A percentile compares a stretch with the other conserved stretches of the same genome.
phyloP scores from a whole-genome alignment of 2,888 invertebrate genomes.

The Lordiphosa fenestrarum region DNA sequence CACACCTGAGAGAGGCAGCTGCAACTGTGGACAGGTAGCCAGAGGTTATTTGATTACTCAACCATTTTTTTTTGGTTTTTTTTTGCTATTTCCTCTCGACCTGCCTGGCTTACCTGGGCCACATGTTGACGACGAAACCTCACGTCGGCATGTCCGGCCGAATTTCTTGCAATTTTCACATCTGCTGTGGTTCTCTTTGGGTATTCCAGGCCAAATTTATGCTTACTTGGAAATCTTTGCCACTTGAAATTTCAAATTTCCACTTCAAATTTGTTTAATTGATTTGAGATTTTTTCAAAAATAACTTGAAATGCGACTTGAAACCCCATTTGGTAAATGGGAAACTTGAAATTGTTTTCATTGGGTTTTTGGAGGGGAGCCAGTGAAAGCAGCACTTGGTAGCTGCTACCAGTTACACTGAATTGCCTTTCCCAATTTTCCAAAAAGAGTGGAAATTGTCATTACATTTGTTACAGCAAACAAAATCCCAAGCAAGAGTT shows the following conservation, averaged over 20 bases:
- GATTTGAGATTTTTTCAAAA: constrained; percentile 16
- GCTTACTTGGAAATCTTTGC: not conserved
- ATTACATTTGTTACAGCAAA: no score
- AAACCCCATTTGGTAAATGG: no score
- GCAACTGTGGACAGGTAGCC: constrained; percentile 60
- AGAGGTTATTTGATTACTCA: constrained; percentile 72
- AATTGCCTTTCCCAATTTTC: constrained; percentile 12
- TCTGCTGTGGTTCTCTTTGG: constrained; percentile 38
- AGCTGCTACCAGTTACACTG: constrained; percentile 11
- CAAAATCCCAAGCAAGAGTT: no score
- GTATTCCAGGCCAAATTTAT: constrained; percentile 19
- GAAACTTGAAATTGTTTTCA: no score
- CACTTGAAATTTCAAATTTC: not conserved
- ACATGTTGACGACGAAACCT: constrained; percentile 39
- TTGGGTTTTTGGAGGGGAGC: no score
- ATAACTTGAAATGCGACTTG: no score
- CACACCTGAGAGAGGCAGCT: constrained; percentile 51
- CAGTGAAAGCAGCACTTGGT: constrained; percentile 18
- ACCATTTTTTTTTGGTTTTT: constrained; percentile 60
- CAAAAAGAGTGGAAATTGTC: not conserved
- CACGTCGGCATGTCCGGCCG: constrained; percentile 48
- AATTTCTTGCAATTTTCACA: constrained; percentile 38
- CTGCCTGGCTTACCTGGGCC: constrained; percentile 36
- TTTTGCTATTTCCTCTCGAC: constrained; percentile 35
- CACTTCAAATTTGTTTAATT: constrained; percentile 27